A percentile compares a stretch with the other conserved stretches of the same genome.
These are phyloP conservation scores for Psettodes erumei DNA, from an alignment of 2,113 vertebrate species.

Conservation along the genomic window DNA sequence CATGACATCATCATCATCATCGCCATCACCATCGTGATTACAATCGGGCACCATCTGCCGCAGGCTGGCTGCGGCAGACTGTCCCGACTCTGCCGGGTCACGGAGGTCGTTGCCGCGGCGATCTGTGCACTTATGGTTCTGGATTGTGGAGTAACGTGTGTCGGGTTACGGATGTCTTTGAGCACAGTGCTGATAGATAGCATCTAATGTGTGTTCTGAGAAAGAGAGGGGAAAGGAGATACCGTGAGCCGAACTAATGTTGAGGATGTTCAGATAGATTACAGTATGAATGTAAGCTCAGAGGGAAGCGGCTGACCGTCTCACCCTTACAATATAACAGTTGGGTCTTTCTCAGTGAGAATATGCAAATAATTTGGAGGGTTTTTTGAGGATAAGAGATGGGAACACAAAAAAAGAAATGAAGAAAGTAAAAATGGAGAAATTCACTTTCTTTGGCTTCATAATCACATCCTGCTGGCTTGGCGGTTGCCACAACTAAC, in stretches of 20 bases:
- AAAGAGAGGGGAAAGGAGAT: background rate
- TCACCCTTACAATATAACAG: background rate
- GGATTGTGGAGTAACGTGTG: conserved; percentile 24
- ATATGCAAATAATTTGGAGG: too few species aligned
- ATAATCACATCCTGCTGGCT: conserved; percentile 15
- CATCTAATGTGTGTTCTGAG: conserved; percentile 22
- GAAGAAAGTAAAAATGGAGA: background rate
- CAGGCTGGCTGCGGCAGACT: conserved; percentile 43
- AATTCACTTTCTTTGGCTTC: background rate
- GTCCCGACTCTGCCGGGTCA: conserved; percentile 55
- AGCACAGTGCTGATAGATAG: conserved; percentile 12
- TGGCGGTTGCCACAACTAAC: conserved; percentile 18
- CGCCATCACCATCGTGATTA: conserved; percentile 28
- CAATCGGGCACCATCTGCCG: conserved; percentile 74
- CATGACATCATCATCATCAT: conserved; percentile 59
- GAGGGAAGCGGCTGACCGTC: background rate
- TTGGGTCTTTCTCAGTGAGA: background rate
- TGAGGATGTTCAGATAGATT: background rate
- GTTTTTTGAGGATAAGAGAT: background rate
- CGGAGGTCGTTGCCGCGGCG: conserved; percentile 34
- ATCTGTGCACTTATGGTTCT: conserved; percentile 41
- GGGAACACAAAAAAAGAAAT: background rate
- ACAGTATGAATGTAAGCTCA: background rate
- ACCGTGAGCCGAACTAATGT: conserved; percentile 12
- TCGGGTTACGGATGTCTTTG: conserved; percentile 38